Conservation (phyloP, 2,113 vertebrate species). For the Erinaceus europaeus region DNA sequence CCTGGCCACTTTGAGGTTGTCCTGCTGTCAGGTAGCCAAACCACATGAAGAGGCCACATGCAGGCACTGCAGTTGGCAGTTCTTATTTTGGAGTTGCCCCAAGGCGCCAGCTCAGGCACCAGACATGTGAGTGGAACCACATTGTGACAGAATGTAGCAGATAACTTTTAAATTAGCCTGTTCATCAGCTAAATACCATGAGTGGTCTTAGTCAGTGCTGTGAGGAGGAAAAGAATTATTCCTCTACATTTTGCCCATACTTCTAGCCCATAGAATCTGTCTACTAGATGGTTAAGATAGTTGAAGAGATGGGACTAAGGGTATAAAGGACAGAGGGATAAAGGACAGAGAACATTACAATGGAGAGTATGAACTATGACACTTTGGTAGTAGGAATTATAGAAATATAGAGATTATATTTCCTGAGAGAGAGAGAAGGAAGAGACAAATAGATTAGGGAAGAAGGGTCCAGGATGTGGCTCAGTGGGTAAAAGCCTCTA, state of each 20-base stretch:
- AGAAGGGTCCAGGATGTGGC: neutral
- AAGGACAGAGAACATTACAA: neutral
- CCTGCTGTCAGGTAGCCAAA: neutral
- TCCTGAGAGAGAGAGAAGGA: neutral
- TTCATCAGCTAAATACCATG: neutral
- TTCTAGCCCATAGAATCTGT: constrained; percentile 8
- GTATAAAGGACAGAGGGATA: neutral
- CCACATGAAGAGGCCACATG: neutral
- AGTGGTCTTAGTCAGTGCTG: neutral
- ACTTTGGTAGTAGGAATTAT: neutral
- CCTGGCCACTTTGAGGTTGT: neutral
- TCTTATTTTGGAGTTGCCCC: neutral
- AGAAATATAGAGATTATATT: neutral
- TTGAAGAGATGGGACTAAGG: no score
- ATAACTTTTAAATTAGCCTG: neutral
- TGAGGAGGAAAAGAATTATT: neutral
- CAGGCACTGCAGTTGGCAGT: neutral
- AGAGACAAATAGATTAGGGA: neutral
- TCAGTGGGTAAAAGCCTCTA: neutral
- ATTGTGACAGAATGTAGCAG: no score
- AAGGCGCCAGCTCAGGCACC: neutral
- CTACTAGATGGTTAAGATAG: no score
- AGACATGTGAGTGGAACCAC: neutral
- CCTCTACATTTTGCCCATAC: neutral
- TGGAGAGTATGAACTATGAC: neutral